These are phyloP conservation scores for Trisateles emortualis DNA, from an alignment of 2,888 invertebrate species.

Conservation along the genomic window DNA sequence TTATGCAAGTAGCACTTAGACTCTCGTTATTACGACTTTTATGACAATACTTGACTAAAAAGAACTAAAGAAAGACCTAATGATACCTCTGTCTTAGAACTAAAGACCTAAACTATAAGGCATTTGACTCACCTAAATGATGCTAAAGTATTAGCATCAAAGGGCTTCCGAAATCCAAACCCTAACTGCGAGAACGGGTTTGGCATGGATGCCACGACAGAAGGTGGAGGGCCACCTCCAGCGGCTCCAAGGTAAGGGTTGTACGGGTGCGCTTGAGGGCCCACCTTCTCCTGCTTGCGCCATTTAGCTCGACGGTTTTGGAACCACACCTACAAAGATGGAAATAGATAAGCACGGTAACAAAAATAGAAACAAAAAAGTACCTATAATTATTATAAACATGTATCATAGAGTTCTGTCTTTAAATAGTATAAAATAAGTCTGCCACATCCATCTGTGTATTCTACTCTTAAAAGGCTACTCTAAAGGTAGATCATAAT, in stretches of 20 bases:
- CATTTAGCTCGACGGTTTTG: slow-evolving; percentile 97
- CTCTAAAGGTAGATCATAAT: too few species aligned
- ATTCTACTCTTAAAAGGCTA: too few species aligned
- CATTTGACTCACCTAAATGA: slow-evolving; percentile 88
- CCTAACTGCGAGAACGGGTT: slow-evolving; percentile 93
- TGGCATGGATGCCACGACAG: slow-evolving; percentile 92
- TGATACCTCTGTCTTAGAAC: too few species aligned
- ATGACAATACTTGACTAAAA: too few species aligned
- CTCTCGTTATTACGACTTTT: too few species aligned
- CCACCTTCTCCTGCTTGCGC: slow-evolving; percentile 97
- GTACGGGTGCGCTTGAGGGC: slow-evolving; percentile 96
- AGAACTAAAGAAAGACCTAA: too few species aligned
- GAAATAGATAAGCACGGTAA: not conserved
- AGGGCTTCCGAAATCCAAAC: slow-evolving; percentile 91
- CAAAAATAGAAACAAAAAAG: not conserved
- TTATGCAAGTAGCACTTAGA: too few species aligned
- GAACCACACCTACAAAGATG: slow-evolving; percentile 94
- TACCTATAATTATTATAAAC: too few species aligned
- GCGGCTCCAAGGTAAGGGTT: slow-evolving; percentile 91
- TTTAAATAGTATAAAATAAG: too few species aligned
- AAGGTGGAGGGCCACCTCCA: slow-evolving; percentile 88
- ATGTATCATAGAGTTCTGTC: too few species aligned
- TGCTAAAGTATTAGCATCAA: slow-evolving; percentile 89
- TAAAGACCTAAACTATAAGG: too few species aligned
- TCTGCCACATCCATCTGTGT: too few species aligned